Percentiles rank a stretch among this genome's conserved stretches.
These are phyloP conservation scores for Ischnus inquisitorius DNA, from an alignment of 2,888 invertebrate genomes.

Conservation along the genomic window DNA sequence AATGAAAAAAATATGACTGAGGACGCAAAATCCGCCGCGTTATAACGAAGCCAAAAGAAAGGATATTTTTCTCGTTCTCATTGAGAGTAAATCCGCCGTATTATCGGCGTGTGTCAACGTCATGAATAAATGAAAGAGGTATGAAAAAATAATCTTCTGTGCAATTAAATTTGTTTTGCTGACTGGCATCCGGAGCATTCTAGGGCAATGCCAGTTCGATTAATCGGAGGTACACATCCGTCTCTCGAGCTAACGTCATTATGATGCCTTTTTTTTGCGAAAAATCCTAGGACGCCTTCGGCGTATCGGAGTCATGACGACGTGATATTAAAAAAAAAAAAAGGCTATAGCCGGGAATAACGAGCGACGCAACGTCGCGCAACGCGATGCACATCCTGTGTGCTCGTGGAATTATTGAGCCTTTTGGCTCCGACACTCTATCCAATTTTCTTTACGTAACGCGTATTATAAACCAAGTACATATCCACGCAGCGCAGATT, in stretches of 20 bases:
- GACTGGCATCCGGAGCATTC: constrained; percentile 21
- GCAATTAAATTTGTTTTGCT: neutral
- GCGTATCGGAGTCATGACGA: constrained; percentile 6
- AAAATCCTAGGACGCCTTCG: neutral
- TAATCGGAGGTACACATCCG: constrained; percentile 7
- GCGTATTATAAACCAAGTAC: neutral
- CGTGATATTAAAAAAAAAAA: constrained; percentile 30
- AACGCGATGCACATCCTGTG: constrained; percentile 31
- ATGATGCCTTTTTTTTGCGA: neutral
- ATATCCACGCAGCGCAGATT: constrained; percentile 20
- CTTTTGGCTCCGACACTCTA: constrained; percentile 41
- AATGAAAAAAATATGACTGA: neutral
- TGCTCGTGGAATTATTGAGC: constrained; percentile 39
- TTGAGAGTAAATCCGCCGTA: neutral
- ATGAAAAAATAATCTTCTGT: neutral
- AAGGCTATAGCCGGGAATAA: constrained; percentile 5
- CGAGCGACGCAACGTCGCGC: constrained; percentile 22
- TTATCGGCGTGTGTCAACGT: neutral
- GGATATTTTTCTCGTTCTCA: neutral
- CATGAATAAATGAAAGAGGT: constrained; percentile 7
- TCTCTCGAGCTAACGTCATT: neutral
- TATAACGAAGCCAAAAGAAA: neutral
- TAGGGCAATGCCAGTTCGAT: constrained; percentile 40
- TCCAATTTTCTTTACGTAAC: constrained; percentile 56
- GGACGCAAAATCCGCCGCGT: neutral